These are phyloP conservation scores for Nyctibius bracteatus DNA, from an alignment of 2,113 vertebrate genomes.

Conservation along the genomic window DNA sequence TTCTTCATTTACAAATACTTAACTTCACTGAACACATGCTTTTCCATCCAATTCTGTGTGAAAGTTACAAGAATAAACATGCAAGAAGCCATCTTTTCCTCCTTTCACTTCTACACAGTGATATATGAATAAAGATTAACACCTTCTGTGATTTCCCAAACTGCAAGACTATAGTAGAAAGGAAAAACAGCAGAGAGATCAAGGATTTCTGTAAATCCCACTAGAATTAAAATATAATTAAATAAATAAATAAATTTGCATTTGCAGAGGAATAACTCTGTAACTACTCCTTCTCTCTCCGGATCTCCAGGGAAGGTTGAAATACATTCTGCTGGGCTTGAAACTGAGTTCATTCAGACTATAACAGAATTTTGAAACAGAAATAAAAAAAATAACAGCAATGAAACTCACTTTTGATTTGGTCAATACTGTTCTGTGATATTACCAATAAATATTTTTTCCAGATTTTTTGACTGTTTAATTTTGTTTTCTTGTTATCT, in stretches of 20 bases:
- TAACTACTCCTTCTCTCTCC: background rate
- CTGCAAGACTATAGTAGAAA: background rate
- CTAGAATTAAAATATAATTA: background rate
- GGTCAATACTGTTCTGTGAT: background rate
- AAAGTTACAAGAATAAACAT: background rate
- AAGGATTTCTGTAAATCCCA: background rate
- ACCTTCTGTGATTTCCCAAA: background rate
- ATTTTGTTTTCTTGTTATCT: background rate
- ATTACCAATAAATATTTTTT: background rate
- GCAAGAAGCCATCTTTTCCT: background rate
- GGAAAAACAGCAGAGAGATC: background rate
- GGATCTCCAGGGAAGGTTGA: background rate
- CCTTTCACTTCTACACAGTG: background rate
- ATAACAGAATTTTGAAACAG: background rate
- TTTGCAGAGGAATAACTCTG: background rate
- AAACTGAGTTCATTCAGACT: background rate
- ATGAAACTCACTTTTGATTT: background rate
- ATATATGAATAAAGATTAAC: background rate
- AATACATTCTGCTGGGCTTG: background rate
- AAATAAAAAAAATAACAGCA: background rate
- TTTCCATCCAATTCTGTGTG: background rate
- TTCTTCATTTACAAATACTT: background rate
- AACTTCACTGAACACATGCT: background rate
- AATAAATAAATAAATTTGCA: background rate
- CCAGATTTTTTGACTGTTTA: background rate